These are phyloP conservation scores for Oryzias javanicus DNA, from an alignment of 2,113 vertebrate genomes.

Conservation along the genomic window DNA sequence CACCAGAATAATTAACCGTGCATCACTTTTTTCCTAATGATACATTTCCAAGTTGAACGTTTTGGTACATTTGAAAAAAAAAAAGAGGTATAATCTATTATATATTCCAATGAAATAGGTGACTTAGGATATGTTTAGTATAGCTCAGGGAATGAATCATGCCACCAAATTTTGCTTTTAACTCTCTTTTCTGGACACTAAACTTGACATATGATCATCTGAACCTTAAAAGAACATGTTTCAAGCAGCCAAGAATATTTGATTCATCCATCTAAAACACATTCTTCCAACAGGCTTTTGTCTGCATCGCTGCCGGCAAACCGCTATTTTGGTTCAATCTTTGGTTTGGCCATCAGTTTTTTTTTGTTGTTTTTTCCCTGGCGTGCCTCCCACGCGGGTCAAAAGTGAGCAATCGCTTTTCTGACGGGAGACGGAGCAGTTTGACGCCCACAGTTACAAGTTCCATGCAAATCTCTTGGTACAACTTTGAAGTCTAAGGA, in stretches of 20 bases:
- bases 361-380: neutral
- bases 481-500: neutral
- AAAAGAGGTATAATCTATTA: too few relatives aligned
- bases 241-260: neutral
- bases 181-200: neutral
- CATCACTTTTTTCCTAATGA: constrained; percentile 35
- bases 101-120: too few relatives aligned
- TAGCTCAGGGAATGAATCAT: too few relatives aligned
- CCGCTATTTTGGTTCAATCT: neutral
- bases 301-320: neutral
- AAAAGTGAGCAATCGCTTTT: neutral
- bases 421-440: neutral
- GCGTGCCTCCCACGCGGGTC: neutral
- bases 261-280: neutral
- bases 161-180: neutral
- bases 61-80: too few relatives aligned
- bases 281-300: neutral
- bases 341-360: neutral
- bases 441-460: neutral
- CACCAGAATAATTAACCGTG: constrained; percentile 40
- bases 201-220: neutral
- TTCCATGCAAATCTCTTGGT: neutral
- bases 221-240: neutral
- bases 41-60: constrained; percentile 29
- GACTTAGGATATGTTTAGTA: too few relatives aligned